Base-by-base conservation (phyloP, 2,113 vertebrate genomes). In the Scatophagus argus region DNA sequence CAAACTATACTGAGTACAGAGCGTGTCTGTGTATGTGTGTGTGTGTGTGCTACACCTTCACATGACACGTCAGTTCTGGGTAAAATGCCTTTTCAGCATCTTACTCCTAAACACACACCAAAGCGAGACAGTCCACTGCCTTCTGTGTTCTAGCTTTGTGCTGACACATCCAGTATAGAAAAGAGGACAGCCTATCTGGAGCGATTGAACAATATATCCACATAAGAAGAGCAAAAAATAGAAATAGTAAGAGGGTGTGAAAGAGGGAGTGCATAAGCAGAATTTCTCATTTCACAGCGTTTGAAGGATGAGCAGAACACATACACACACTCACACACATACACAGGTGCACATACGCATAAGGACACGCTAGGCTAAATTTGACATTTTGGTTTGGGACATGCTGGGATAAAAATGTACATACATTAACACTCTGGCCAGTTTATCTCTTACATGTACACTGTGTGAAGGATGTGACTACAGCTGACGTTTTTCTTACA, bases 71-170 rank as follows among this genome's bases (percentile, higher is more conserved):
- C 27, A 38, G 29, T 58, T 73, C 36, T 59, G 31, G 21, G 60
- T 64, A 81, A 90, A 91, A 70, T 59, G 88, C 87, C 63, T 78
- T 64, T 77, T 90, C 89, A 90, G 90, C 87, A 81, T 51, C 61
- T 64, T 27, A n/a, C 58, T 52, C 58, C 34, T 23, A 61, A 41
- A 60, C 41, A 78, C 38, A 77, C 67, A 67, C 55, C 71, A 81
- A 68, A 73, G 73, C 51, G 58, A 79, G 80, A 79, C 70, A 76
- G 66, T 70, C 64, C 68, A 19, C 62, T 75, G 71, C 71, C 21
- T 78, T 75, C 54, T 76, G 73, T 72, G 72, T 75, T 84, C 81
- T 39, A 41, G 51, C 51, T 78, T 84, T 76, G 55, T 79, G 87
- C 84, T 89, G 88, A 87, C 56, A 27, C 76, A 75, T 74, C 72